Percentiles rank a stretch among this genome's conserved stretches.
Evolutionary conservation across 2,113 vertebrate species (phyloP).

Genomic region (Tyto alba): DNA sequence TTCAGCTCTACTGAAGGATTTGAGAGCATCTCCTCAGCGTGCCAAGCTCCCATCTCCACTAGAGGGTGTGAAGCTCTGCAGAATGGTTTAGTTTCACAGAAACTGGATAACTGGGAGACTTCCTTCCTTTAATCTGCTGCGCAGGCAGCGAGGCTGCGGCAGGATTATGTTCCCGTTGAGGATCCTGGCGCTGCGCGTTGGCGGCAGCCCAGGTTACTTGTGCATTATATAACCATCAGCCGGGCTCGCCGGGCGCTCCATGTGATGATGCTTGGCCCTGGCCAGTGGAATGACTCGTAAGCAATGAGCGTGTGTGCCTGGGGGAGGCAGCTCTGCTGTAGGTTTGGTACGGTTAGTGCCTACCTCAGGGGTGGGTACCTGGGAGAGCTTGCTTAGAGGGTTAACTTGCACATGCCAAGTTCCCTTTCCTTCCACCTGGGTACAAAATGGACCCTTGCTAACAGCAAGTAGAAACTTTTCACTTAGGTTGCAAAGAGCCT

Average conservation of each 20-base stretch:
- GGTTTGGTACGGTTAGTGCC: fast-evolving
- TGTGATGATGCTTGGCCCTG: not conserved
- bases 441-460: not conserved
- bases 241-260: fast-evolving
- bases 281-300: fast-evolving
- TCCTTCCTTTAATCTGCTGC: not conserved
- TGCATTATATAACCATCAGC: not conserved
- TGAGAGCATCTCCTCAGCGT: not conserved
- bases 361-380: not conserved
- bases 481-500: not conserved
- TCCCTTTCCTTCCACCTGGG: not conserved
- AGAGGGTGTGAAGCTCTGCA: conserved; percentile 17
- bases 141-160: fast-evolving
- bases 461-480: not conserved
- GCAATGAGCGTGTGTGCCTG: not conserved
- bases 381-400: not conserved
- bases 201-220: not conserved
- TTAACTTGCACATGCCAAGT: fast-evolving
- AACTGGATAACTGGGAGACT: not conserved
- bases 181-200: not conserved
- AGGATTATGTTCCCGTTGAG: not conserved
- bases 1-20: not conserved
- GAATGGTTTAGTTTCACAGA: not conserved
- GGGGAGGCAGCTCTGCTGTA: not conserved
- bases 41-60: not conserved